Evolutionary conservation across 2,888 invertebrate species (phyloP).

Genomic region (Acleris emargana): DNA sequence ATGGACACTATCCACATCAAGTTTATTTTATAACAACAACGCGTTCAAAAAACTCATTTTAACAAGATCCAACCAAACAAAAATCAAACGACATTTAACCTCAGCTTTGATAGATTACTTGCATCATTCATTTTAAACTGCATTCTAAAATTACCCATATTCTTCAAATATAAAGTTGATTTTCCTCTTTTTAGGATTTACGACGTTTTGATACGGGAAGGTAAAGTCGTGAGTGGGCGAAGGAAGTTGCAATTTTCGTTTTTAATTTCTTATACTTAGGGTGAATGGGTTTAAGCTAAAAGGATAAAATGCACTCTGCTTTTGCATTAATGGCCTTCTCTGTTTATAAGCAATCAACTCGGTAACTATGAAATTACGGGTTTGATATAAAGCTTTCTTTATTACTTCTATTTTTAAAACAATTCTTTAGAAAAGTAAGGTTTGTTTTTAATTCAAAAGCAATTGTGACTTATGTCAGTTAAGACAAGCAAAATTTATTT

Average conservation of each 20-base stretch:
- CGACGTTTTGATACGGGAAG: constrained; percentile 18
- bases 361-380: constrained; percentile 25
- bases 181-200: constrained; percentile 3
- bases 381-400: constrained; percentile 3
- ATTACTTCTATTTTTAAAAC: no score
- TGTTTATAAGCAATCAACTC: constrained; percentile 28
- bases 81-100: constrained; percentile 28
- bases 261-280: constrained; percentile 38
- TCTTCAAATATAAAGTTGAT: not conserved
- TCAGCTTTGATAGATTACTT: constrained; percentile 33
- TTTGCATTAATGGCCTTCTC: constrained; percentile 26
- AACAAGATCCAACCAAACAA: constrained; percentile 26
- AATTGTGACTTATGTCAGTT: no score
- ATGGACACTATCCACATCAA: no score
- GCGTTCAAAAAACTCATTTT: constrained; percentile 17
- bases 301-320: constrained; percentile 27
- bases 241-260: constrained; percentile 38
- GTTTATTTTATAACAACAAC: not conserved
- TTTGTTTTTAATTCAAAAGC: no score
- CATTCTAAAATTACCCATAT: constrained; percentile 1
- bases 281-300: constrained; percentile 30
- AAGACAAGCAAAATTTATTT: no score
- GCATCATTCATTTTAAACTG: constrained; percentile 15
- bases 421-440: no score
- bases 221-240: constrained; percentile 36